Base-by-base conservation (phyloP, 2,797 vertebrate genomes). In the Odontamblyopus lacepedii region DNA sequence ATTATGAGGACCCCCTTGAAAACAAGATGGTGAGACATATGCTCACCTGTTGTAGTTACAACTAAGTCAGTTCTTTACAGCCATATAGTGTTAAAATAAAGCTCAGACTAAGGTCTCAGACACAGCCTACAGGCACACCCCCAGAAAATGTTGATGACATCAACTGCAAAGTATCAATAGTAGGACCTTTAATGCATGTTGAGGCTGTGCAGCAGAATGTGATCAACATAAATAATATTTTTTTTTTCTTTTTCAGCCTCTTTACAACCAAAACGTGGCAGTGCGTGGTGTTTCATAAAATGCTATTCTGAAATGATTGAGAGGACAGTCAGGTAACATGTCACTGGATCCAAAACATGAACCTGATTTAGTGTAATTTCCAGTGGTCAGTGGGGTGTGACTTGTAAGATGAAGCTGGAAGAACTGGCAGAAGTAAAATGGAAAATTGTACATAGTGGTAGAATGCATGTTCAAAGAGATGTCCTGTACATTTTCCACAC, bases 401-500 rank as follows among this genome's bases (percentile, higher is more conserved):
- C 30, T 44, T 51, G 18, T 27, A 11, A 69, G n/a, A 16, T 35
- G 53, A 64, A 29, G 63, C 55, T 64, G 44, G 29, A 19, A 51
- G 30, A 64, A 62, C 15, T 44, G 26, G 57, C 51, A n/a, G 72
- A 71, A 41, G 68, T 41, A 69, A 27, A 13, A 18, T 50, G 53
- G 38, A 23, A 15, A 73, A 73, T 61, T 27, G 4, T 6, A 44
- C 30, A 62, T 2, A 32, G 72, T 27, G 67, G 63, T 9, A 51
- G 26, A 66, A 38, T 55, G 41, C 44, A 59, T 27, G 29, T 50
- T 70, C 26, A 41, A 68, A 56, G 69, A 55, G 5, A 30, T 16
- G 51, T 71, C 70, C 60, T 69, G 57, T 69, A 32, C n/a, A 74
- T 73, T 77, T 50, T 56, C 18, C 18, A 70, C 48, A 27, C 26